These are phyloP conservation scores for Oscheius sp. DNA, from an alignment of 2,888 invertebrate genomes.

Conservation along the genomic window DNA sequence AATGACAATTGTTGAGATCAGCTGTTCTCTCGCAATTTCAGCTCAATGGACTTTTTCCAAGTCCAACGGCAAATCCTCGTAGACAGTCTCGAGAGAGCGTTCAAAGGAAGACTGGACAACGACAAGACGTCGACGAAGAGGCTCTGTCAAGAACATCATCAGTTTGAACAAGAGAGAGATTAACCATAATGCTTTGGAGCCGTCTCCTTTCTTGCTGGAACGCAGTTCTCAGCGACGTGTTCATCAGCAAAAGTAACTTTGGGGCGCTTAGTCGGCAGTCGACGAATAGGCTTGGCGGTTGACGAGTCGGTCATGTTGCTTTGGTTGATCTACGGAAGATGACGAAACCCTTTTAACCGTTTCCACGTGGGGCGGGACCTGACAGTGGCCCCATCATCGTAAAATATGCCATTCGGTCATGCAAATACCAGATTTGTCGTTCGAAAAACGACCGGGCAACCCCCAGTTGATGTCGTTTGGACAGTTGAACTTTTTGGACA, in stretches of 20 bases:
- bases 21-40: too few relatives aligned
- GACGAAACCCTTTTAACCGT: too few relatives aligned
- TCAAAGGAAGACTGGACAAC: background rate
- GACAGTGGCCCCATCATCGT: too few relatives aligned
- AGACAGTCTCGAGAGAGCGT: slow-evolving; percentile 3
- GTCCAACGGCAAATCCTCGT: background rate
- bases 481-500: too few relatives aligned
- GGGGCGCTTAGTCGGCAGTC: background rate
- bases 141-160: background rate
- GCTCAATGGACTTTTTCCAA: background rate
- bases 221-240: background rate
- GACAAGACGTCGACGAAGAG: slow-evolving; percentile 1
- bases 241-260: background rate
- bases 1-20: background rate
- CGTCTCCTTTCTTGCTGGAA: background rate
- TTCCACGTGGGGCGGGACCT: too few relatives aligned
- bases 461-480: too few relatives aligned
- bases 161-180: background rate
- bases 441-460: too few relatives aligned
- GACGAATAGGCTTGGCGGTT: too few relatives aligned
- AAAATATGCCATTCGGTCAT: too few relatives aligned
- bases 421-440: too few relatives aligned
- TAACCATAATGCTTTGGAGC: slow-evolving; percentile 6
- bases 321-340: too few relatives aligned
- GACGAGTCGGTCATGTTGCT: too few relatives aligned